phyloP scores from a whole-genome alignment of 1,140 invertebrate genomes.

The Oscheius sp. region DNA sequence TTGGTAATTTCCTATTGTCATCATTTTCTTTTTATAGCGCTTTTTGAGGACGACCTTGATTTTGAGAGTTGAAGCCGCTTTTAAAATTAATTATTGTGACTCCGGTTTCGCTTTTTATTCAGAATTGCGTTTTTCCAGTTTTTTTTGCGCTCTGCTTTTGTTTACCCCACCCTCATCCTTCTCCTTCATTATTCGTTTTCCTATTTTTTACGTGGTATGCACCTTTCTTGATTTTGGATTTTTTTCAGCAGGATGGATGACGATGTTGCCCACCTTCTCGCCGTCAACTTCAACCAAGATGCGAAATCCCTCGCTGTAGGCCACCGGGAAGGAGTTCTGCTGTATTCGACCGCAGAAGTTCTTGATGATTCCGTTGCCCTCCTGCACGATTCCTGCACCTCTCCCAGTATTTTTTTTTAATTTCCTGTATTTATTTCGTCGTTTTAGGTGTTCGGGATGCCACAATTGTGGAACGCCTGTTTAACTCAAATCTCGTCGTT shows the following conservation, averaged over 20 bases:
- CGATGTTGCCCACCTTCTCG: neutral
- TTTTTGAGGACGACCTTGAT: no score
- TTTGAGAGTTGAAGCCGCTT: no score
- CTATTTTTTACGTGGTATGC: no score
- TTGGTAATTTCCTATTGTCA: no score
- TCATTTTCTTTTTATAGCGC: no score
- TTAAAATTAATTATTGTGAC: no score
- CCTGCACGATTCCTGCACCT: neutral
- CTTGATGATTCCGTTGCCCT: slow-evolving; percentile 12
- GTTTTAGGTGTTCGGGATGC: slow-evolving; percentile 29
- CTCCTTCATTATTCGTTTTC: no score
- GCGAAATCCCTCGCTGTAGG: slow-evolving; percentile 29
- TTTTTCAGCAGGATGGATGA: neutral
- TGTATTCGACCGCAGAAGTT: slow-evolving; percentile 28
- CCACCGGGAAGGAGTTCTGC: slow-evolving; percentile 29
- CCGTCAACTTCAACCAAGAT: slow-evolving; percentile 43
- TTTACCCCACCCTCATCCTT: no score
- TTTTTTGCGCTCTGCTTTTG: no score
- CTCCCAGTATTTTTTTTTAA: slow-evolving; percentile 7
- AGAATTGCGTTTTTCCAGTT: no score
- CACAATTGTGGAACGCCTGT: slow-evolving; percentile 88
- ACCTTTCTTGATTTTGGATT: no score
- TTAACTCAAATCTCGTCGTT: slow-evolving; percentile 92
- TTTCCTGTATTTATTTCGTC: slow-evolving; percentile 19
- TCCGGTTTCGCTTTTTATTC: no score